phyloP scores from a whole-genome alignment of 2,113 vertebrate species.

The Nerophis lumbriciformis region DNA sequence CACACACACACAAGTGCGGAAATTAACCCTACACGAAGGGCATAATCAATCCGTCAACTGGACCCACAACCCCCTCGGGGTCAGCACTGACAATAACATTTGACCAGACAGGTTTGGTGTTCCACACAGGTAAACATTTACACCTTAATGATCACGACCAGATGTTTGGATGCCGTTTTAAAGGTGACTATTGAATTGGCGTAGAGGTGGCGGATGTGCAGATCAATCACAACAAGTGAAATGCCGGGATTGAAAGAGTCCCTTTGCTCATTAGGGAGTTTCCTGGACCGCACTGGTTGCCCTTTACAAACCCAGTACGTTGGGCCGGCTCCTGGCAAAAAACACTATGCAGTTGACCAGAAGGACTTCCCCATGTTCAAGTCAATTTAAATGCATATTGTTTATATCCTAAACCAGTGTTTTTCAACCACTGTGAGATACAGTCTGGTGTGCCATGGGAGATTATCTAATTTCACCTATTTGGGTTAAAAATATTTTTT shows the following conservation, averaged over 20 bases:
- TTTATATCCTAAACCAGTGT: too few relatives aligned
- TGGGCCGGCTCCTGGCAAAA: too few relatives aligned
- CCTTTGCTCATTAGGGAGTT: too few relatives aligned
- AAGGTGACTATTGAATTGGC: constrained; percentile 22
- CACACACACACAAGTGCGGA: constrained; percentile 6
- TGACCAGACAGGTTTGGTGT: neutral
- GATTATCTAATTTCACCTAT: too few relatives aligned
- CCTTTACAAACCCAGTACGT: too few relatives aligned
- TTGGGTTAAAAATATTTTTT: too few relatives aligned
- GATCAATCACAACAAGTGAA: constrained; percentile 22
- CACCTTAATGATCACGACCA: constrained; percentile 8
- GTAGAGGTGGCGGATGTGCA: constrained; percentile 11
- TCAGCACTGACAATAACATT: constrained; percentile 9
- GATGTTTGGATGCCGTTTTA: constrained; percentile 3
- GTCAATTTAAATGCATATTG: too few relatives aligned
- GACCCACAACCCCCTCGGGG: constrained; percentile 16
- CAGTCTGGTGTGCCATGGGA: too few relatives aligned
- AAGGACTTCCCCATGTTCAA: too few relatives aligned
- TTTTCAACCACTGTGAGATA: too few relatives aligned
- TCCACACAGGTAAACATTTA: constrained; percentile 9
- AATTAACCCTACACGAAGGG: constrained; percentile 6
- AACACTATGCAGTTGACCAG: too few relatives aligned
- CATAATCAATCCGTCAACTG: constrained; percentile 22
- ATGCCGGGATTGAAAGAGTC: constrained; percentile 7
- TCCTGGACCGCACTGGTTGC: too few relatives aligned